Evolutionary conservation across 1,140 invertebrate species (phyloP), one percentile per base, ranked within the genome.

Genomic region (Drosophila auraria): DNA sequence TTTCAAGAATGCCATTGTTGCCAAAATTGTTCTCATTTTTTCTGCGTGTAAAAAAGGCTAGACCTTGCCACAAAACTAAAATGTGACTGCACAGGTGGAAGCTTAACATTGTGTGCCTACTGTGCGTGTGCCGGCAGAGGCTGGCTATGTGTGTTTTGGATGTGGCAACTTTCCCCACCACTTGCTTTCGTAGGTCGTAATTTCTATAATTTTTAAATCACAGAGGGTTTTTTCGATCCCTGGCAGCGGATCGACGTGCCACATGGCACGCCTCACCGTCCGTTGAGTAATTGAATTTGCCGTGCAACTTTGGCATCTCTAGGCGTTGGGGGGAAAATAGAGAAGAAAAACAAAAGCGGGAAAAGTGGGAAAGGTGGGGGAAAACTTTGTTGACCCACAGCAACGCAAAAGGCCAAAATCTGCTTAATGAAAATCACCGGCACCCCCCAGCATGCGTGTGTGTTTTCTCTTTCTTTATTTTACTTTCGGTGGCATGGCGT

Each of bases 321-420:
- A 40, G 38, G 50, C 33, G 40, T 68, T 47, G 33, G 33, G 25
- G 25, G 25, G 25, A 49, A 38, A 38, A 25, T 44, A 57, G 50
- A 27, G 42, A 64, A 44, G 59, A 75, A 75, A 75, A 75, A 62
- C 50, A 75, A 56, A 63, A 53, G 50, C n/a, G 30, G 57, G 8
- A 51, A 57, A 54, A 20, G 20, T 20, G 20, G 20, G 1, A 20
- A 20, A 20, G 20, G 0, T 0, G 20, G 30, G 57, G 8, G 45
- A 57, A 54, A 78, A 62, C 51, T 78, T 78, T 78, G 64, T 62
- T 78, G 72, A 59, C 72, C 73, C 54, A 77, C 50, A 78, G 74
- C 72, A 30, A 30, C 27, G 74, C 40, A 78, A 78, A 70, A 70
- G 58, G 33, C 64, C 50, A 78, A 78, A 78, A 70, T 78, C 64